Conservation (phyloP, 1,140 invertebrate species). For the Yoshiicerus persimilis region DNA sequence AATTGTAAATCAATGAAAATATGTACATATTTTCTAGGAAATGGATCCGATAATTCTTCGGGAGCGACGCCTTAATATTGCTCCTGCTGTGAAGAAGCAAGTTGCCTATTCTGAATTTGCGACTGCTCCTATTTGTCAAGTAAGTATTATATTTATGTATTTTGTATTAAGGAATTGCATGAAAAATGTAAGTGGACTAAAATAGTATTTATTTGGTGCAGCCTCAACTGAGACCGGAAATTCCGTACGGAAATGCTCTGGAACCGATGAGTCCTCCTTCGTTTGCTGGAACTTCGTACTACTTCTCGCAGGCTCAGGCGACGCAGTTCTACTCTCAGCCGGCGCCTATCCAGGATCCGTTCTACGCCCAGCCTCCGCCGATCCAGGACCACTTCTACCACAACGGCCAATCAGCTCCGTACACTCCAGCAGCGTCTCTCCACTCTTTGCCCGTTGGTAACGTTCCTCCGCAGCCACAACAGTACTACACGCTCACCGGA, state of each 20-base stretch:
- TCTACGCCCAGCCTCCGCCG: constrained; percentile 10
- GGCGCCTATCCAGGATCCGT: neutral
- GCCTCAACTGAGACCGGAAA: neutral
- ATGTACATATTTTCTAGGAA: constrained; percentile 24
- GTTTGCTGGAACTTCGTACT: constrained; percentile 30
- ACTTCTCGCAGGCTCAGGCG: constrained; percentile 31
- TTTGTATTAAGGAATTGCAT: neutral
- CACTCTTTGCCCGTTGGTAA: neutral
- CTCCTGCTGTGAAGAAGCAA: constrained; percentile 87
- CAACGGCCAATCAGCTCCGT: neutral
- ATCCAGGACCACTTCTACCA: neutral
- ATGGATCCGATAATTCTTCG: constrained; percentile 58
- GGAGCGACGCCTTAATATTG: constrained; percentile 83
- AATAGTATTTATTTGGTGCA: neutral
- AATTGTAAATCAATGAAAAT: no score
- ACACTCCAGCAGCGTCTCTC: neutral
- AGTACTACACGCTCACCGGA: neutral
- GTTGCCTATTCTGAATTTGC: constrained; percentile 47
- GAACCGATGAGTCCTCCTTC: constrained; percentile 23
- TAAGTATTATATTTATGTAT: neutral
- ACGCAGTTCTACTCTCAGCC: constrained; percentile 26
- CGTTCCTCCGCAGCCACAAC: neutral
- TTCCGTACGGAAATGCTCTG: constrained; percentile 24
- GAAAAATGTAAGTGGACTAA: no score
- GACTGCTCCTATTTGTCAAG: neutral